Evolutionary conservation across 2,113 vertebrate genomes (phyloP).

Genomic region (Eulacestoma nigropectus): DNA sequence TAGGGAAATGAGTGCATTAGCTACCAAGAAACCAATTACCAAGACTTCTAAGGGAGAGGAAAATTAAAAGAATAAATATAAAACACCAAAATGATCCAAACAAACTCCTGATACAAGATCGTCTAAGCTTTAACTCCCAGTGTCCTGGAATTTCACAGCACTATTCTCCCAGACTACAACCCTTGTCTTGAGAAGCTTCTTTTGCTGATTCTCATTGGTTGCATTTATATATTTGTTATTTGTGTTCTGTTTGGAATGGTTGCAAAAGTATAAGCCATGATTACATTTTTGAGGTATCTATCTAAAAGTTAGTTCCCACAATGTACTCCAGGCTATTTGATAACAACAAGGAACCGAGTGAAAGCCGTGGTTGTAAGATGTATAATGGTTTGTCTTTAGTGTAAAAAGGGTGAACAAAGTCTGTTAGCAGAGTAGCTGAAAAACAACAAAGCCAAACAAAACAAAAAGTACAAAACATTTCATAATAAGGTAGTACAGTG

Average conservation of each 20-base stretch:
- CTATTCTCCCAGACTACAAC: background rate
- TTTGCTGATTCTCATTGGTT: background rate
- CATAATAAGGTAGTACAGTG: background rate
- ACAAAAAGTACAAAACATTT: background rate
- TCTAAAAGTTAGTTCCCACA: background rate
- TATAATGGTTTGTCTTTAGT: background rate
- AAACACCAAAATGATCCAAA: background rate
- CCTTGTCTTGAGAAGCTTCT: background rate
- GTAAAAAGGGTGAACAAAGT: background rate
- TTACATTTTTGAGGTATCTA: background rate
- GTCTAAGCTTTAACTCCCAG: background rate
- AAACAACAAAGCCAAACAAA: background rate
- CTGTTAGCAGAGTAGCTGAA: background rate
- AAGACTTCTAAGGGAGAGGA: background rate
- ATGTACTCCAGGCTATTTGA: background rate
- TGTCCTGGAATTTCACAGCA: background rate
- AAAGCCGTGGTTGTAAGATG: background rate
- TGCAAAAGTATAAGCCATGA: background rate
- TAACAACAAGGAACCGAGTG: background rate
- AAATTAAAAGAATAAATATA: slow-evolving; percentile 52
- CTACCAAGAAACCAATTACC: slow-evolving; percentile 12
- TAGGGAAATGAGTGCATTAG: background rate
- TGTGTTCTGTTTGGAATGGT: background rate
- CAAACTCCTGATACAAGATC: background rate
- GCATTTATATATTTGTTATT: background rate